Evolutionary conservation across 1,140 invertebrate species (phyloP), one percentile per base, ranked within the genome.

Genomic region (Pseudomyrmex gracilis): DNA sequence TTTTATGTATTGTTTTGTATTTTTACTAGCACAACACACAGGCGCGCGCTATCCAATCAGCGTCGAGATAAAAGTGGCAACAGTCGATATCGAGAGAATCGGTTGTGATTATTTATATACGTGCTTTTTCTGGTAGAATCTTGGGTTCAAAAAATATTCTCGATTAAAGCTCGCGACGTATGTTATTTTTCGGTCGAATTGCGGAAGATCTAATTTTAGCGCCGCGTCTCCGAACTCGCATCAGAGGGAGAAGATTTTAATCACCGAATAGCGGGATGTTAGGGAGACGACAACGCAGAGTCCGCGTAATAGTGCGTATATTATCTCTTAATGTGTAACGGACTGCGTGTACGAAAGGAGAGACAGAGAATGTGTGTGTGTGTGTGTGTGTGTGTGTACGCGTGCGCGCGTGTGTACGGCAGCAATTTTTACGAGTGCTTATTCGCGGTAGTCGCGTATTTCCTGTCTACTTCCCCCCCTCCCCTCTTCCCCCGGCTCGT

Each of bases 361-460:
- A 34, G 34, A 20, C 22, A 4, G 58, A 49, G 61, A 55, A 15
- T 43, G 58, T 5, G 34, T 5, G 34, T 3, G 24, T 3, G 24
- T 0, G 24, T 0, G 34, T 34, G 34, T 7, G 34, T 7, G 34
- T 34, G 2, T 2, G 34, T 3, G 24, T 0, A 3, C 0, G 34
- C 7, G 34, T 7, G 34, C 0, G 34, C 7, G 2, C 2, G 34
- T 34, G 34, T 34, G 34, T 7, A 34, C 34, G 60, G 53, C 63
- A 73, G 86, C 73, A 87, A 87, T 87, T 88, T 87, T 88, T 88
- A 87, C 85, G 87, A 88, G 82, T 87, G 87, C 85, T 88, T 88
- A 88, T 88, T 83, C 87, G 85, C 87, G 82, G 85, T 87, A 90
- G 86, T 85, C 86, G 82, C 76, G 85, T 84, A 83, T 90, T 88